A percentile compares a stretch with the other conserved stretches of the same genome.
Evolutionary conservation across 2,888 invertebrate species (phyloP).

Genomic region (Fragum whitleyi): DNA sequence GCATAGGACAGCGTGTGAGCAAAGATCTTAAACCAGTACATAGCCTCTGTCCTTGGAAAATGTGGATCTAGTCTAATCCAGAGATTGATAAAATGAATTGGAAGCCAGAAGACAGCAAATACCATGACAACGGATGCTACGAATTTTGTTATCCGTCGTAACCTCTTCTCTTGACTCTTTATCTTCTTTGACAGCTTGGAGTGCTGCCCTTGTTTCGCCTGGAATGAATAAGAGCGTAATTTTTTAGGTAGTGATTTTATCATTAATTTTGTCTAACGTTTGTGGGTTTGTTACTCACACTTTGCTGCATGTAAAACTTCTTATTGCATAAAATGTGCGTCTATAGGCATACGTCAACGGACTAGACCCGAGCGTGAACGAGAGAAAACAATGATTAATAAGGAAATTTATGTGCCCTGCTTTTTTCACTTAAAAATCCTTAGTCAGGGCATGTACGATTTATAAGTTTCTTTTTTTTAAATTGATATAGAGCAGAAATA

Average conservation of each 20-base stretch:
- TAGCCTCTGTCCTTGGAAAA: constrained; percentile 70
- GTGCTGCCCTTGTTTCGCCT: constrained; percentile 10
- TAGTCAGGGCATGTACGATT: too few relatives aligned
- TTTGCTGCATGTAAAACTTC: too few relatives aligned
- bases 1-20: constrained; percentile 81
- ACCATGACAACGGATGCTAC: constrained; percentile 80
- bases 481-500: too few relatives aligned
- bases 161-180: constrained; percentile 60
- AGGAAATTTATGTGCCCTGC: too few relatives aligned
- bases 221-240: neutral
- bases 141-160: constrained; percentile 77
- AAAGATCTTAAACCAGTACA: constrained; percentile 74
- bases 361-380: too few relatives aligned
- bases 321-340: too few relatives aligned
- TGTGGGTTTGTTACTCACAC: too few relatives aligned
- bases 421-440: too few relatives aligned
- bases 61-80: constrained; percentile 69
- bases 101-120: constrained; percentile 81
- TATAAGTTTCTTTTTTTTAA: too few relatives aligned
- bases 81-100: constrained; percentile 78
- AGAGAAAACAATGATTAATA: too few relatives aligned
- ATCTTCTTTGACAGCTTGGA: constrained; percentile 45
- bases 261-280: too few relatives aligned
- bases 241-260: neutral
- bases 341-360: too few relatives aligned